phyloP scores from a whole-genome alignment of 2,113 vertebrate genomes.

The Osmerus mordax region DNA sequence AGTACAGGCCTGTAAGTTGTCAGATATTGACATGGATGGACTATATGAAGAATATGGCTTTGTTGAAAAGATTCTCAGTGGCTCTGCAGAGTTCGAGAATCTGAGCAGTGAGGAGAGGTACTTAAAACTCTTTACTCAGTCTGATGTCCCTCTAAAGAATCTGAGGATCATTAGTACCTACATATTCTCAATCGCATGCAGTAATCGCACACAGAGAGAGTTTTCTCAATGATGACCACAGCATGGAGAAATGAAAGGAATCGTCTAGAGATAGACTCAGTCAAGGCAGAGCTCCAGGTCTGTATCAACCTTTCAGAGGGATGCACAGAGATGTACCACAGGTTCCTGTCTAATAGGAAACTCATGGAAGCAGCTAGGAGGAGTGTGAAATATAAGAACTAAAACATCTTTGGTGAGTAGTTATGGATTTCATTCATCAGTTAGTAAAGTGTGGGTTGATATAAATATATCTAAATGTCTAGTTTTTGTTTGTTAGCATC shows the following conservation, averaged over 20 bases:
- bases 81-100: constrained; percentile 4
- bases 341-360: too few relatives aligned
- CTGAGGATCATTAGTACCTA: constrained; percentile 16
- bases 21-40: constrained; percentile 20
- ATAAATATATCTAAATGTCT: too few relatives aligned
- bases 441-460: too few relatives aligned
- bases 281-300: constrained; percentile 27
- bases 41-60: constrained; percentile 17
- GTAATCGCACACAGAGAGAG: constrained; percentile 20
- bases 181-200: constrained; percentile 24
- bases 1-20: constrained; percentile 19
- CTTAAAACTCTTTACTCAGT: background rate
- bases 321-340: background rate
- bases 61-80: background rate
- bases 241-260: constrained; percentile 31
- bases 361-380: background rate
- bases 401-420: too few relatives aligned
- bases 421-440: too few relatives aligned
- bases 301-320: constrained; percentile 13
- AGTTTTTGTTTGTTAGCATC: too few relatives aligned
- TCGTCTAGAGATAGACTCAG: constrained; percentile 8
- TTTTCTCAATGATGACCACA: constrained; percentile 21
- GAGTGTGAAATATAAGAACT: too few relatives aligned
- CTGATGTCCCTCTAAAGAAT: constrained; percentile 12
- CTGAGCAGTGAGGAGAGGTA: constrained; percentile 6